These are phyloP conservation scores for Mesopsocus fuscifrons DNA, from an alignment of 2,888 invertebrate species.

Conservation along the genomic window DNA sequence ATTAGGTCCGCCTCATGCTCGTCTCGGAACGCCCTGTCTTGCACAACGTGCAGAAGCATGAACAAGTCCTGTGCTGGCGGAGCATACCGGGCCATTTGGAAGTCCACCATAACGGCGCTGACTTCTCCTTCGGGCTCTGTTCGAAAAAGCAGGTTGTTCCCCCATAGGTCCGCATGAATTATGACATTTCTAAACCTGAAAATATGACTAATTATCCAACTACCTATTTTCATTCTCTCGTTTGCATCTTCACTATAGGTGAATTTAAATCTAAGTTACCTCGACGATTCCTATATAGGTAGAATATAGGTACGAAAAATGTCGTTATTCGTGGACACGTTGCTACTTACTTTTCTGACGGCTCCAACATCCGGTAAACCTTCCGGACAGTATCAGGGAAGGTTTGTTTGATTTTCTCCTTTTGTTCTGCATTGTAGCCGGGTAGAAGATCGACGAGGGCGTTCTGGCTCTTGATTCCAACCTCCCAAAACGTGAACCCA, in stretches of 20 bases:
- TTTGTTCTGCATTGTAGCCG: neutral
- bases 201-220: too few species aligned
- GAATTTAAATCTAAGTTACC: too few species aligned
- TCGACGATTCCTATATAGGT: too few species aligned
- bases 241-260: too few species aligned
- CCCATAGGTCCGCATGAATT: constrained; percentile 29
- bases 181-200: constrained; percentile 22
- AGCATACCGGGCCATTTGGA: neutral
- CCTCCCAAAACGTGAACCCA: neutral
- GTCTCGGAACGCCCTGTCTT: neutral
- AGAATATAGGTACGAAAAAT: too few species aligned
- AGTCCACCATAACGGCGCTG: neutral
- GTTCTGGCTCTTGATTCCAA: neutral
- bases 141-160: constrained; percentile 27
- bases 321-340: too few species aligned
- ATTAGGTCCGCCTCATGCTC: neutral
- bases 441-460: neutral
- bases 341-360: constrained; percentile 7
- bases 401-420: neutral
- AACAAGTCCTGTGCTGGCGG: constrained; percentile 4
- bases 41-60: neutral
- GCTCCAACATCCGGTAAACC: neutral
- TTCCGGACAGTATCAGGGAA: neutral
- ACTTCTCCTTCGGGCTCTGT: constrained; percentile 24
- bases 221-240: too few species aligned